A percentile compares a stretch with the other conserved stretches of the same genome.
phyloP scores from a whole-genome alignment of 2,113 vertebrate species.

The Psettodes erumei region DNA sequence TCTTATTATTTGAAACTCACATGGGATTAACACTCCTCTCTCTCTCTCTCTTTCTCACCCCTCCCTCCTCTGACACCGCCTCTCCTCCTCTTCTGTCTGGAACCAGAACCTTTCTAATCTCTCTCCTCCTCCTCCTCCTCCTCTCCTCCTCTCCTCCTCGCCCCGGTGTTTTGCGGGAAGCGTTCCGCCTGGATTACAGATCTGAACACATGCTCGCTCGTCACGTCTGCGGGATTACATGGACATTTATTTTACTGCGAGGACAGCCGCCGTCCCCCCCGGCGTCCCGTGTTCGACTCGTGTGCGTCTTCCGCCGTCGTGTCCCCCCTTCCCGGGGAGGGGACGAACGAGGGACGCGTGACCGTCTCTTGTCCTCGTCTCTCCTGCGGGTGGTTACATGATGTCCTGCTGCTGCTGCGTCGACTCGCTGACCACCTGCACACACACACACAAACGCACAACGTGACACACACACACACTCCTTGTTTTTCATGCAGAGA shows the following conservation, averaged over 20 bases:
- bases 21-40: neutral
- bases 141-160: neutral
- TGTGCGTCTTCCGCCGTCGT: neutral
- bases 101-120: constrained; percentile 5
- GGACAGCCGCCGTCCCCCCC: too few relatives aligned
- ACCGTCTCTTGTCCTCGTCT: neutral
- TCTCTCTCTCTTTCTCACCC: neutral
- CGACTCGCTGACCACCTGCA: constrained; percentile 80
- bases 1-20: too few relatives aligned
- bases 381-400: constrained; percentile 57
- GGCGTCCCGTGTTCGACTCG: too few relatives aligned
- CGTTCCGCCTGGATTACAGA: too few relatives aligned
- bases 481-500: neutral
- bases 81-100: constrained; percentile 18
- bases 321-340: neutral
- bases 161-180: too few relatives aligned
- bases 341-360: neutral
- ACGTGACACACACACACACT: neutral
- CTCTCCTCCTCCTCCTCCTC: neutral
- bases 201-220: too few relatives aligned
- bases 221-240: too few relatives aligned
- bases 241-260: too few relatives aligned
- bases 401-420: constrained; percentile 77
- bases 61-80: neutral
- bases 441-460: neutral